These are phyloP conservation scores for Nicator chloris DNA, from an alignment of 2,113 vertebrate species.

Conservation along the genomic window DNA sequence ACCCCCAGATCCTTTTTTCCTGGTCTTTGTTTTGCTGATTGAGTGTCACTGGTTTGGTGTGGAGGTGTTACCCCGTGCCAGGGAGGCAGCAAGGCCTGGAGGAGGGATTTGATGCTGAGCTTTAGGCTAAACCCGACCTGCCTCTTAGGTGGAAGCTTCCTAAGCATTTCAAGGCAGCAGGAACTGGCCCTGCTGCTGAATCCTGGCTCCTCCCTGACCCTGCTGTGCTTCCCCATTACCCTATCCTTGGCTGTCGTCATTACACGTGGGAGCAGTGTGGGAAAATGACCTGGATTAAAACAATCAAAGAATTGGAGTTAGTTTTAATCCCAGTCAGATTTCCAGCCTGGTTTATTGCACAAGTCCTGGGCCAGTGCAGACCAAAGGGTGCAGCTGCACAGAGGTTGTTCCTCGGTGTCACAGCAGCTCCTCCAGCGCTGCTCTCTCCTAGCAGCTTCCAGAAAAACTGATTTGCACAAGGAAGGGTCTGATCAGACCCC, in stretches of 20 bases:
- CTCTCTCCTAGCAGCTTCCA: not conserved
- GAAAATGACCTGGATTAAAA: not conserved
- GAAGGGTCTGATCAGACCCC: not conserved
- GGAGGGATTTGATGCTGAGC: not conserved
- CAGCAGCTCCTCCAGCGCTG: not conserved
- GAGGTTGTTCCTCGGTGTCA: not conserved
- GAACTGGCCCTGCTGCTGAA: not conserved
- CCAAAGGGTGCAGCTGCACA: not conserved
- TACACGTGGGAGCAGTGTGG: not conserved
- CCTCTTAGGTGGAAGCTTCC: not conserved
- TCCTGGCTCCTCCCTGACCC: not conserved
- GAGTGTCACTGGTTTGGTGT: not conserved
- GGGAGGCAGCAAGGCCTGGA: not conserved
- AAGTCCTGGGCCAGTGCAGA: not conserved
- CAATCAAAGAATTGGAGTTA: not conserved
- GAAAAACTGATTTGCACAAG: not conserved
- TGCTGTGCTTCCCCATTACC: rapidly evolving
- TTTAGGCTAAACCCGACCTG: not conserved
- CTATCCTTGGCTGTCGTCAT: rapidly evolving
- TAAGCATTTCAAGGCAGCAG: not conserved
- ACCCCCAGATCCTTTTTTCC: not conserved
- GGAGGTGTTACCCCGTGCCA: rapidly evolving
- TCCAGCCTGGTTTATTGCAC: not conserved
- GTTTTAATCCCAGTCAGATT: not conserved
- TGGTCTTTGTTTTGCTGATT: not conserved